Percentiles rank a stretch among this genome's conserved stretches.
Conservation (phyloP, 1,140 invertebrate genomes). For the Drosophila pruinosa region DNA sequence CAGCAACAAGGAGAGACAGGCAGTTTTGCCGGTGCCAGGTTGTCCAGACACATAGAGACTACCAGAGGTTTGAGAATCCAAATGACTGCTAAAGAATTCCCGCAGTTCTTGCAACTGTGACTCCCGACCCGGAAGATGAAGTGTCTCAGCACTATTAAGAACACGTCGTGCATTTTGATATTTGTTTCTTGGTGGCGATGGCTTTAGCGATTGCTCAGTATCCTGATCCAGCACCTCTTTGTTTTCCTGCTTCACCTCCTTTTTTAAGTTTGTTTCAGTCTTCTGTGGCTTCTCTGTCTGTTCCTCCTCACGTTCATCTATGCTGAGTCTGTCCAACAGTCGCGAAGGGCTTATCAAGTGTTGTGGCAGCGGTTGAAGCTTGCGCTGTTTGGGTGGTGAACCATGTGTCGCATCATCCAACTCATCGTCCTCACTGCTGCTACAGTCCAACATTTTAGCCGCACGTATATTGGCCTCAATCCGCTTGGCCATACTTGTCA, state of each 20-base stretch:
- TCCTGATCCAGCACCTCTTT: background rate
- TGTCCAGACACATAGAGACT: slow-evolving; percentile 97
- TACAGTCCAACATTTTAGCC: background rate
- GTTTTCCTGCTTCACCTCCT: background rate
- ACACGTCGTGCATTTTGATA: slow-evolving; percentile 86
- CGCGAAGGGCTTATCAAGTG: slow-evolving; percentile 75
- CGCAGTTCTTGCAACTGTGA: slow-evolving; percentile 88
- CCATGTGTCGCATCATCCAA: slow-evolving; percentile 37
- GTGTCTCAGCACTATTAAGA: slow-evolving; percentile 88
- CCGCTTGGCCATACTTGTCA: slow-evolving; percentile 8
- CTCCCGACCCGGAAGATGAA: slow-evolving; percentile 90
- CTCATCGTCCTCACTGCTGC: slow-evolving; percentile 12
- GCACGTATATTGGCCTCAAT: slow-evolving; percentile 31
- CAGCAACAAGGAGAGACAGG: slow-evolving; percentile 90
- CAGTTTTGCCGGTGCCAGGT: slow-evolving; percentile 97
- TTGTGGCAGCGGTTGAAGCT: slow-evolving; percentile 50
- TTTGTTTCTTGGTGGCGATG: slow-evolving; percentile 66
- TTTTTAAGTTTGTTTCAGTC: slow-evolving; percentile 38
- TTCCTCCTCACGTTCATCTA: slow-evolving; percentile 65
- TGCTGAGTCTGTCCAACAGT: slow-evolving; percentile 73
- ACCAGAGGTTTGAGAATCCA: slow-evolving; percentile 88
- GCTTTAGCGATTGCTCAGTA: slow-evolving; percentile 9
- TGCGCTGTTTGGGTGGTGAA: slow-evolving; percentile 72
- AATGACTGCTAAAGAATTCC: slow-evolving; percentile 87
- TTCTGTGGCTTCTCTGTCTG: slow-evolving; percentile 13